Evolutionary conservation across 2,888 invertebrate species (phyloP).

Genomic region (Mellilla xanthometata): DNA sequence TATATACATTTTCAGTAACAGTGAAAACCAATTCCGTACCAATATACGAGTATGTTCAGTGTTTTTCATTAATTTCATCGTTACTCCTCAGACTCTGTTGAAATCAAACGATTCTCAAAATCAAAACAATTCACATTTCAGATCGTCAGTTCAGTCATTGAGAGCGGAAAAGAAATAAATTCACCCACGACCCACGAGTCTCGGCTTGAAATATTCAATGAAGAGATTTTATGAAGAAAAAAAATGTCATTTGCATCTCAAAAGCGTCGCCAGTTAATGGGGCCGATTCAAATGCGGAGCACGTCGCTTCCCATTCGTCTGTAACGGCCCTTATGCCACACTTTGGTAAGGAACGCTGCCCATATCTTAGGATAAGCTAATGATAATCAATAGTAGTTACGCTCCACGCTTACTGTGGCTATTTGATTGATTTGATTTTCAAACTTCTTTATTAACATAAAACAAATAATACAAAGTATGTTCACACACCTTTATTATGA

Average conservation of each 20-base stretch:
- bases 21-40: too few species aligned
- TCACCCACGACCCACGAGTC: conserved; percentile 60
- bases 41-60: too few species aligned
- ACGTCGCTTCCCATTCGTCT: conserved; percentile 67
- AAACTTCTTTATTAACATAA: too few species aligned
- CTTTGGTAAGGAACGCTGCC: conserved; percentile 42
- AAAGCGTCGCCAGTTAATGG: conserved; percentile 76
- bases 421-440: too few species aligned
- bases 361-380: conserved; percentile 7
- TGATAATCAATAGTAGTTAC: too few species aligned
- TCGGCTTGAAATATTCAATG: conserved; percentile 75
- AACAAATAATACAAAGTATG: too few species aligned
- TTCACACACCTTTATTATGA: too few species aligned
- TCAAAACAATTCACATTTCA: conserved; percentile 15
- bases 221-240: conserved; percentile 71
- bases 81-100: background rate
- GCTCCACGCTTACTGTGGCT: too few species aligned
- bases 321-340: conserved; percentile 65
- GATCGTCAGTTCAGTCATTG: conserved; percentile 10
- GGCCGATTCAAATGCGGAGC: conserved; percentile 67
- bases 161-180: conserved; percentile 55
- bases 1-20: too few species aligned
- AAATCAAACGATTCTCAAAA: conserved; percentile 3
- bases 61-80: too few species aligned
- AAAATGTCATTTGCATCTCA: conserved; percentile 78